Evolutionary conservation across 2,888 invertebrate genomes (phyloP), one percentile per base, ranked within the genome.

Genomic region (Drosophila paramelanica): DNA sequence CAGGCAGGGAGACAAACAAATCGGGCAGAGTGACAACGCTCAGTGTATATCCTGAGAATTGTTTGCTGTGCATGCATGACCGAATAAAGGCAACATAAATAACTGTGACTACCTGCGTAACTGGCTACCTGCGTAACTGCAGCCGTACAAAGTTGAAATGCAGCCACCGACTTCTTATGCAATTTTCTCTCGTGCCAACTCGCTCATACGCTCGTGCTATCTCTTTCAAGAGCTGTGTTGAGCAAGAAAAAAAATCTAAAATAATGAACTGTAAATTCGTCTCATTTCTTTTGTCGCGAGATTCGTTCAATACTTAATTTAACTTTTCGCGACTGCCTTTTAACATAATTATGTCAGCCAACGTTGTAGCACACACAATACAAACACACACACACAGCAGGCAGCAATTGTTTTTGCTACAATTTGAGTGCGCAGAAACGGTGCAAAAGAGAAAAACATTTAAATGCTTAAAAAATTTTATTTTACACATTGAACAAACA

Each of bases 271-370:
- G 73, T 43, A 77, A 77, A 77, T 77, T 57, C 60, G 69, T 69
- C 59, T 47, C 41, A 53, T 85, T 67, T 82, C 58, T 67, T 57
- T 58, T 58, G 73, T 81, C 65, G 56, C 80, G 43, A 58, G 67
- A 67, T 85, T 67, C 79, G 79, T 61, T 77, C 42, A 65, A 64
- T 76, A 64, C 60, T 75, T 74, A 52, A 78, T 77, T 81, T 58
- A 55, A 61, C 62, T 79, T 71, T 56, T 41, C 61, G 77, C 61
- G 47, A 11, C 52, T 68, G 68, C 47, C 43, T 51, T 61, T 65
- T 36, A 81, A 67, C 68, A 75, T 83, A 77, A 81, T 81, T 81
- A 83, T 81, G 78, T 81, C 84, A 79, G 84, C 57, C 72, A 62
- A 49, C 73, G 50, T 51, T 76, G 72, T 59, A 64, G 43, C 67